Conservation (phyloP, 2,797 vertebrate genomes). For the Tangara arthus region DNA sequence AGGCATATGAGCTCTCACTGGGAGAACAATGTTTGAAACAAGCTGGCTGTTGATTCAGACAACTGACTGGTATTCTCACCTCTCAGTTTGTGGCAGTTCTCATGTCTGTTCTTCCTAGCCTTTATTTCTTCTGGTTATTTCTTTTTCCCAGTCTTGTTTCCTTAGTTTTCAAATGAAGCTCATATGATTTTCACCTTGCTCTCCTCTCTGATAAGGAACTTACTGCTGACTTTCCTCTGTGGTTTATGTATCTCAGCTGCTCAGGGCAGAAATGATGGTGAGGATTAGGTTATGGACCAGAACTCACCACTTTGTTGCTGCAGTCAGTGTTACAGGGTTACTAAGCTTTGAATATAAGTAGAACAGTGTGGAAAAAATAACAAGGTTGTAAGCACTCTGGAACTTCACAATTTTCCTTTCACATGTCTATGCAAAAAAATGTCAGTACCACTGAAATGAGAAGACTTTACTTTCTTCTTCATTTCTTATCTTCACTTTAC, state of each 20-base stretch:
- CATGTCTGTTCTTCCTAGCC: not conserved
- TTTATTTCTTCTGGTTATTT: not conserved
- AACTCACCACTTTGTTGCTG: not conserved
- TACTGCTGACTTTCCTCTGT: not conserved
- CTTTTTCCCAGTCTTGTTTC: not conserved
- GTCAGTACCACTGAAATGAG: not conserved
- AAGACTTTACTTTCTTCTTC: not conserved
- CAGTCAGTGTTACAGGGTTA: not conserved
- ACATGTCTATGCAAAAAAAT: not conserved
- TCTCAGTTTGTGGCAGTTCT: not conserved
- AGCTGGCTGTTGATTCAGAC: conserved; percentile 2
- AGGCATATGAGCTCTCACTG: not conserved
- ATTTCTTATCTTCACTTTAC: not conserved
- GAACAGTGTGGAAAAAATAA: not conserved
- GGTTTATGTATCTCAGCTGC: not conserved
- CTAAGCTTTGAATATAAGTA: not conserved
- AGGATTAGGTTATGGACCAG: not conserved
- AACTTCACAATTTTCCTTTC: not conserved
- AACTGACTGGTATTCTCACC: not conserved
- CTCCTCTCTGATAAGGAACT: not conserved
- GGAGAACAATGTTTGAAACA: not conserved
- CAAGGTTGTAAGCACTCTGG: not conserved
- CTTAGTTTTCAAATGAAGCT: not conserved
- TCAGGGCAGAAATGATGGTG: not conserved
- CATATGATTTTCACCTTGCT: not conserved